These are phyloP conservation scores for Motacilla alba DNA, from an alignment of 2,113 vertebrate species.

Conservation along the genomic window DNA sequence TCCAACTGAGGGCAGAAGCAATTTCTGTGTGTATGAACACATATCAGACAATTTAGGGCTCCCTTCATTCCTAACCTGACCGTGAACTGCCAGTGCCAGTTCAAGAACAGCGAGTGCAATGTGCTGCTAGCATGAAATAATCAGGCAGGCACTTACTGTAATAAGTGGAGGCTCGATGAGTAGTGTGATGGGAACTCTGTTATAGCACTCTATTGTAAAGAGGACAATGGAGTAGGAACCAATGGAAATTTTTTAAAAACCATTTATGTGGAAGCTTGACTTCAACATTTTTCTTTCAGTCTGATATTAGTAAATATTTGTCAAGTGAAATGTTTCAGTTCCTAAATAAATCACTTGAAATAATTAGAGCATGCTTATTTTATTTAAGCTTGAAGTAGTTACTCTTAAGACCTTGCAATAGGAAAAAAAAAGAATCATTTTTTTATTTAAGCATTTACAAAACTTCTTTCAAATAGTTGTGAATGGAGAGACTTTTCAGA, in stretches of 20 bases:
- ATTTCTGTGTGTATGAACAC: background rate
- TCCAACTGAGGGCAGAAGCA: background rate
- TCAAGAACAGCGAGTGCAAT: background rate
- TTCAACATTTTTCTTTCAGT: background rate
- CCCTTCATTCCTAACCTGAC: background rate
- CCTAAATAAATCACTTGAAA: background rate
- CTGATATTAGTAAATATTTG: background rate
- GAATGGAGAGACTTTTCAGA: background rate
- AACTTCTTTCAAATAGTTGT: background rate
- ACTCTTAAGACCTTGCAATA: background rate
- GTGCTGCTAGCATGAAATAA: background rate
- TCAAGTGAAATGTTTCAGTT: background rate
- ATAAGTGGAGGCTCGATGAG: background rate
- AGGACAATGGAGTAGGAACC: background rate
- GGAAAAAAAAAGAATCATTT: fast-evolving
- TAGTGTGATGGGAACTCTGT: background rate
- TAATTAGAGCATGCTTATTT: background rate
- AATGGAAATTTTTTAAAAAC: background rate
- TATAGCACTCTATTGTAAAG: background rate
- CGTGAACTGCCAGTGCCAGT: background rate
- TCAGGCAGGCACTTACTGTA: background rate
- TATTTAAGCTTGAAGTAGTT: background rate
- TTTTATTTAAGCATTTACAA: background rate
- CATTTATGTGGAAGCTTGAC: background rate
- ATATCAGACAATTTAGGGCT: background rate